These are phyloP conservation scores for Cheirogaleus medius DNA, from an alignment of 2,113 vertebrate genomes.

Conservation along the genomic window DNA sequence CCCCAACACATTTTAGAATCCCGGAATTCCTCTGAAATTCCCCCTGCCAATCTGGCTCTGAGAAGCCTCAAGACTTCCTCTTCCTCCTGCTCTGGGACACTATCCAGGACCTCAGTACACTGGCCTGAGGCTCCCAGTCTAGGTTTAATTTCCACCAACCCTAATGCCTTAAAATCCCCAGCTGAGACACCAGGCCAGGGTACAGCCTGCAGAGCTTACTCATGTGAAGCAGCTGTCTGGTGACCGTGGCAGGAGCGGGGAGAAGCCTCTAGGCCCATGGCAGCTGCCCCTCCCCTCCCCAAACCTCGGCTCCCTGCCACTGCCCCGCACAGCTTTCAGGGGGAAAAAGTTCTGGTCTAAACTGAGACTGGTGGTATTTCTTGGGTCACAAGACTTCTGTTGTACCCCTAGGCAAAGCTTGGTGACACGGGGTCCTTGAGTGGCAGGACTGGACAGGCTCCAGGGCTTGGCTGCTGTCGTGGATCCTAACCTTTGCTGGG, in stretches of 20 bases:
- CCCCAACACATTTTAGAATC: background rate
- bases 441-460: background rate
- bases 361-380: slow-evolving; percentile 2
- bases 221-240: slow-evolving; percentile 68
- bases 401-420: background rate
- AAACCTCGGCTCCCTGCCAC: slow-evolving; percentile 31
- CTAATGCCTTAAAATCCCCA: slow-evolving; percentile 70
- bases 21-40: background rate
- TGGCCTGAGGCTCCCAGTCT: background rate
- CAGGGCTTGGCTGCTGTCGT: background rate
- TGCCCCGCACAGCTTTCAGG: background rate
- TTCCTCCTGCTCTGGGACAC: background rate
- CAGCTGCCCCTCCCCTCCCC: background rate
- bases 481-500: background rate
- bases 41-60: background rate
- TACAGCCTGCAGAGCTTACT: slow-evolving; percentile 62
- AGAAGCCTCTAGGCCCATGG: background rate
- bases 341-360: slow-evolving; percentile 8
- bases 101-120: background rate
- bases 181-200: slow-evolving; percentile 35
- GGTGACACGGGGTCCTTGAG: background rate
- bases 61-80: background rate
- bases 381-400: slow-evolving; percentile 37
- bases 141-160: slow-evolving; percentile 73
- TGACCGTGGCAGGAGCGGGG: background rate